phyloP scores from a whole-genome alignment of 2,797 vertebrate genomes.

The Halcyon badia region DNA sequence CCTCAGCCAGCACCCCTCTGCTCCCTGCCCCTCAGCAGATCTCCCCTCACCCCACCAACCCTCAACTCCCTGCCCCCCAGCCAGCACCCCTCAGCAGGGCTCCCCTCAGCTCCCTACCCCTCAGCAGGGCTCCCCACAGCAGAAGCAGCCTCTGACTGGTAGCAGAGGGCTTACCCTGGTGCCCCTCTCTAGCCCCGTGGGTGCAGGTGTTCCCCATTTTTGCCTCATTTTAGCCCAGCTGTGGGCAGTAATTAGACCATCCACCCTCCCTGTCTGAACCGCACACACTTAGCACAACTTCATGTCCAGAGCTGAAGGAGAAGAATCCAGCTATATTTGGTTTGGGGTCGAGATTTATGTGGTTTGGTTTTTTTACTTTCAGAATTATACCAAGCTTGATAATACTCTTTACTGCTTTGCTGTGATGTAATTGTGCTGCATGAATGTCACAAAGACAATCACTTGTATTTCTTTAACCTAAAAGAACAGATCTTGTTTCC shows the following conservation, averaged over 20 bases:
- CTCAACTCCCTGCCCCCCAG: background rate
- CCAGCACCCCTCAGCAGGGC: too few relatives aligned
- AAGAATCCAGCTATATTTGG: background rate
- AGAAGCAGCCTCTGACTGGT: accelerated
- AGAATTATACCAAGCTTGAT: background rate
- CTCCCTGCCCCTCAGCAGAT: background rate
- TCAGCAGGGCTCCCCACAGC: background rate
- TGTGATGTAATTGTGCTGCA: background rate
- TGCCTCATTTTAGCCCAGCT: background rate
- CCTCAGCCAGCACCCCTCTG: background rate
- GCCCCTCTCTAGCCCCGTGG: accelerated
- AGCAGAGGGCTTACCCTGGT: background rate
- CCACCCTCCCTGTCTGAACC: background rate
- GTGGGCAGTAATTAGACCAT: background rate
- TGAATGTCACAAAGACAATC: background rate
- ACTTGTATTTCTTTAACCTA: background rate
- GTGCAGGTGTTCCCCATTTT: background rate
- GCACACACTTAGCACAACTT: background rate
- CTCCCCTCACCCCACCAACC: background rate
- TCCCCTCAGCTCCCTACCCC: background rate
- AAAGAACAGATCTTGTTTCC: background rate
- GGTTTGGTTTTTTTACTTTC: background rate
- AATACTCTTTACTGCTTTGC: background rate
- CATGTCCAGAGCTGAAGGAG: background rate
- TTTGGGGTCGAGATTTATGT: background rate